A percentile compares a stretch with the other conserved stretches of the same genome.
These are phyloP conservation scores for Escarpia spicata DNA, from an alignment of 2,888 invertebrate species.

Conservation along the genomic window DNA sequence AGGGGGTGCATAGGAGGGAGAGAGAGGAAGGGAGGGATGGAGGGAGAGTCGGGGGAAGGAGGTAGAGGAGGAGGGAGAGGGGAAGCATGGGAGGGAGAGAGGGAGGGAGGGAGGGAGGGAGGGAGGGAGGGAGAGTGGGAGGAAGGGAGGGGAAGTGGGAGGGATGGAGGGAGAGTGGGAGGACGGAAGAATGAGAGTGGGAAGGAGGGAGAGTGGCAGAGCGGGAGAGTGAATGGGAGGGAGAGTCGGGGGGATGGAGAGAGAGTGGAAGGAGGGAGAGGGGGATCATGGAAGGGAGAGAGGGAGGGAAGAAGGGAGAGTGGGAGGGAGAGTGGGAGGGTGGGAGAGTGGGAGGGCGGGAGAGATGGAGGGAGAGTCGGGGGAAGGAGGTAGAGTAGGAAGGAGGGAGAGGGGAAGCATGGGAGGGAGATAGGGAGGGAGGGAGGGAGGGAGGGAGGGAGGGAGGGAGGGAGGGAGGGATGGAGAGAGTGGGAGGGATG, in stretches of 20 bases:
- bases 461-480: not conserved
- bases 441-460: not conserved
- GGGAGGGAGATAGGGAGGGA: no score
- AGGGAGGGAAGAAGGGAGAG: no score
- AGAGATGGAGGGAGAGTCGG: no score
- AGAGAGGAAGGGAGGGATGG: not conserved
- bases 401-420: no score
- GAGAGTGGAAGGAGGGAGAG: no score
- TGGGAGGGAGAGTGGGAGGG: no score
- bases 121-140: not conserved
- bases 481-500: no score
- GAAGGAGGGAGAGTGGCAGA: not conserved
- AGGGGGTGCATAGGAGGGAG: not conserved
- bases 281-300: no score
- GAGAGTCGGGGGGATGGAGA: not conserved
- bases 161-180: not conserved
- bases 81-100: not conserved
- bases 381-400: no score
- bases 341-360: no score
- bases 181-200: not conserved
- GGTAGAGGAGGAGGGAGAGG: not conserved
- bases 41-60: not conserved
- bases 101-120: not conserved
- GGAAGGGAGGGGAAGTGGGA: not conserved
- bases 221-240: not conserved